phyloP scores from a whole-genome alignment of 2,113 vertebrate species.

The Shinisaurus crocodilurus region DNA sequence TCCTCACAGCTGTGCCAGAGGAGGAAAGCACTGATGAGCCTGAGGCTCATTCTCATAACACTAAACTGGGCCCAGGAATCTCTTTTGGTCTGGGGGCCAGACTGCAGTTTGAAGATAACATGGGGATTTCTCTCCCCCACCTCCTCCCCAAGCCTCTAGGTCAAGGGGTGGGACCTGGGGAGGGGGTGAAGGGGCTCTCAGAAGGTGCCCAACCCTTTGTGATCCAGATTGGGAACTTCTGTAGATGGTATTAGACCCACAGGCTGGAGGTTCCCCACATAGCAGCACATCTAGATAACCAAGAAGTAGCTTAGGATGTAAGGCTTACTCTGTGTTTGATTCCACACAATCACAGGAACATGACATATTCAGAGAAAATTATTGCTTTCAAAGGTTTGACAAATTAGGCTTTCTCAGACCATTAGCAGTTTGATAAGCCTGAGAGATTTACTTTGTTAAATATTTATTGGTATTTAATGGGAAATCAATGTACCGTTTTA shows the following conservation, averaged over 20 bases:
- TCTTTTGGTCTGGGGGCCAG: too few species aligned
- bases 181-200: too few species aligned
- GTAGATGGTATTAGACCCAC: too few species aligned
- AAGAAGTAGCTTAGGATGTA: not conserved
- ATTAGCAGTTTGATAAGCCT: constrained; percentile 37
- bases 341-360: constrained; percentile 35
- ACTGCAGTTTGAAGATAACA: too few species aligned
- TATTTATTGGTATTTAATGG: constrained; percentile 31
- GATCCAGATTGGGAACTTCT: too few species aligned
- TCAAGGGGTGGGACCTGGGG: too few species aligned
- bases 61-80: too few species aligned
- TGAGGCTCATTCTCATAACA: too few species aligned
- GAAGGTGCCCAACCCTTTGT: too few species aligned
- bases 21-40: not conserved
- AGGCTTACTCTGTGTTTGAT: constrained; percentile 52
- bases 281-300: not conserved
- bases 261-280: too few species aligned
- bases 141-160: too few species aligned
- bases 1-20: not conserved
- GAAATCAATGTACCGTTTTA: not conserved
- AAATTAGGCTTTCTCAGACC: constrained; percentile 47
- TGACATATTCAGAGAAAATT: constrained; percentile 7
- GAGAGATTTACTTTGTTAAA: constrained; percentile 31
- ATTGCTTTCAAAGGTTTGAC: constrained; percentile 44
- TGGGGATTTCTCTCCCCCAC: too few species aligned